A percentile compares a stretch with the other conserved stretches of the same genome.
Conservation (phyloP, 2,888 invertebrate genomes). For the Rhingia rostrata region DNA sequence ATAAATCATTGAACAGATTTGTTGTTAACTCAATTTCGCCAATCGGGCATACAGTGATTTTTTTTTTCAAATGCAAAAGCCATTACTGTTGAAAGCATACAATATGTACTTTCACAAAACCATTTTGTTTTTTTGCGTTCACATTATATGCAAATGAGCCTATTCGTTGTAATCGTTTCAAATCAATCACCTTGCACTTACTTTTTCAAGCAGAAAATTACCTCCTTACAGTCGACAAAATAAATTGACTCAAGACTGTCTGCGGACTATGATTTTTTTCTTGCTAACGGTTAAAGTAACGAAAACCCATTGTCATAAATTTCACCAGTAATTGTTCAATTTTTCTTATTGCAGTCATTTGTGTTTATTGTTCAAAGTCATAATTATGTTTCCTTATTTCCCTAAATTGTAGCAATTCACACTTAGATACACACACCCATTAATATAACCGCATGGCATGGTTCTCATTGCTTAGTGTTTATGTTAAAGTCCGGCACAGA, state of each 20-base stretch:
- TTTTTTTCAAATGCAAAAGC: slow-evolving; percentile 2
- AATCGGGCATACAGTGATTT: slow-evolving; percentile 29
- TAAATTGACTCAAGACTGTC: background rate
- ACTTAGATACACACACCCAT: too few species aligned
- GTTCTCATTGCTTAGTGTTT: too few species aligned
- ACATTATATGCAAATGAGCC: background rate
- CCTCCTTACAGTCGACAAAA: slow-evolving; percentile 4
- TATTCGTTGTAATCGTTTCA: background rate
- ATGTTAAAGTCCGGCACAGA: too few species aligned
- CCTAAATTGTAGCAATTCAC: too few species aligned
- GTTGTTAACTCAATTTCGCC: background rate
- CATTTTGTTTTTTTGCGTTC: background rate
- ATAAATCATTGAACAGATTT: background rate
- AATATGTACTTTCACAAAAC: slow-evolving; percentile 19
- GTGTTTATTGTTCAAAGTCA: too few species aligned
- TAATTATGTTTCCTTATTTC: too few species aligned
- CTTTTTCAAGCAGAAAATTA: slow-evolving; percentile 4
- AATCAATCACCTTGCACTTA: slow-evolving; percentile 24
- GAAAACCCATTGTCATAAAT: too few species aligned
- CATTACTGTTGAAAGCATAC: background rate
- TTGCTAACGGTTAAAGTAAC: too few species aligned
- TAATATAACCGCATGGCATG: too few species aligned
- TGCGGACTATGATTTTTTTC: too few species aligned
- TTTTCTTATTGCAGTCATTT: too few species aligned
- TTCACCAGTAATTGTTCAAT: too few species aligned